phyloP scores from a whole-genome alignment of 1,140 invertebrate genomes.

The Myzus persicae region DNA sequence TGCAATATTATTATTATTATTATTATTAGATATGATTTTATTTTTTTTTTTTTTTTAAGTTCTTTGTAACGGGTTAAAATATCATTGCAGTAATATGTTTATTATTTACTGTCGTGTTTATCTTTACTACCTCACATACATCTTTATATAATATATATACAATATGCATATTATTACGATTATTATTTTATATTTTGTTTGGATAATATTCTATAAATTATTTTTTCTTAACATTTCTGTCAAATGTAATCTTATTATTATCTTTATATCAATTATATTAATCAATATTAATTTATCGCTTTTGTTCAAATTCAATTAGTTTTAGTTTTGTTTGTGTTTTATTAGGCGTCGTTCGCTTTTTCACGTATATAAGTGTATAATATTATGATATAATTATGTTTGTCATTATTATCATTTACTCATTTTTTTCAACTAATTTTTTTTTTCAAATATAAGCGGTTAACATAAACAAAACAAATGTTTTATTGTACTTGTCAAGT shows the following conservation, averaged over 20 bases:
- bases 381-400: constrained; percentile 1
- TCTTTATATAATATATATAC: background rate
- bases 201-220: constrained; percentile 6
- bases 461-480: constrained; percentile 13
- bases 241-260: background rate
- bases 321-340: constrained; percentile 1
- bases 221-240: background rate
- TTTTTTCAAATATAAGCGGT: constrained; percentile 26
- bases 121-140: constrained; percentile 5
- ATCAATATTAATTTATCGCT: constrained; percentile 16
- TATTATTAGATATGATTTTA: background rate
- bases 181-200: constrained; percentile 12
- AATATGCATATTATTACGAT: background rate
- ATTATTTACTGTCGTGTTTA: constrained; percentile 14
- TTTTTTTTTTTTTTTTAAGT: background rate
- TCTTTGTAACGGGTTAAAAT: constrained; percentile 15
- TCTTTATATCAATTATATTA: background rate
- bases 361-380: constrained; percentile 32
- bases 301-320: background rate
- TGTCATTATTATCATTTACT: constrained; percentile 31
- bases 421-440: background rate
- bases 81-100: constrained; percentile 3
- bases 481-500: constrained; percentile 4
- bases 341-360: constrained; percentile 1
- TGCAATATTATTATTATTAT: constrained; percentile 26